Percentiles rank a stretch among this genome's conserved stretches.
Evolutionary conservation across 2,113 vertebrate genomes (phyloP).

Genomic region (Pseudopipra pipra): DNA sequence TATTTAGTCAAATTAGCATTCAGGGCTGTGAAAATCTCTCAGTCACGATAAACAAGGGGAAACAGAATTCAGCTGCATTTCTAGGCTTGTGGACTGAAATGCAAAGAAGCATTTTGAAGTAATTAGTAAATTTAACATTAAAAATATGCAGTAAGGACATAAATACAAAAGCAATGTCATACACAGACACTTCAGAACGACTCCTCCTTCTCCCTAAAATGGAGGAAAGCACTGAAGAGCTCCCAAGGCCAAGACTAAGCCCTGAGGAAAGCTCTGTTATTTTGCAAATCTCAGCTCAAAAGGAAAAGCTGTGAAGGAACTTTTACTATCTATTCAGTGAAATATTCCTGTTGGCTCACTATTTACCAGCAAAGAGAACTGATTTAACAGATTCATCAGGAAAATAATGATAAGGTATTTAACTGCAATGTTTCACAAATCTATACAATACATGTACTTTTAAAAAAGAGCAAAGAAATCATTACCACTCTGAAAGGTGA

Average conservation of each 20-base stretch:
- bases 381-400: neutral
- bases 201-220: neutral
- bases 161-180: neutral
- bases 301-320: neutral
- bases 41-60: neutral
- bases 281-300: neutral
- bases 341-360: neutral
- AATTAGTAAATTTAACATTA: neutral
- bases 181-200: neutral
- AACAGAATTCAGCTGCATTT: neutral
- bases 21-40: neutral
- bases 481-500: conserved; percentile 73
- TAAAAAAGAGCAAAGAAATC: neutral
- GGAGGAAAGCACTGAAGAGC: neutral
- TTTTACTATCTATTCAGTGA: neutral
- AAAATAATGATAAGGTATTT: neutral
- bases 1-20: neutral
- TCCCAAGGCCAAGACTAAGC: neutral
- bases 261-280: neutral
- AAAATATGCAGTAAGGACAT: neutral
- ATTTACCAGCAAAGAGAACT: neutral
- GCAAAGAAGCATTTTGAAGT: neutral
- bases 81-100: neutral
- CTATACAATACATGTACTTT: neutral
- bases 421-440: neutral